A percentile compares a stretch with the other conserved stretches of the same genome.
phyloP scores from a whole-genome alignment of 1,140 invertebrate genomes.

The Drosophila obscura region DNA sequence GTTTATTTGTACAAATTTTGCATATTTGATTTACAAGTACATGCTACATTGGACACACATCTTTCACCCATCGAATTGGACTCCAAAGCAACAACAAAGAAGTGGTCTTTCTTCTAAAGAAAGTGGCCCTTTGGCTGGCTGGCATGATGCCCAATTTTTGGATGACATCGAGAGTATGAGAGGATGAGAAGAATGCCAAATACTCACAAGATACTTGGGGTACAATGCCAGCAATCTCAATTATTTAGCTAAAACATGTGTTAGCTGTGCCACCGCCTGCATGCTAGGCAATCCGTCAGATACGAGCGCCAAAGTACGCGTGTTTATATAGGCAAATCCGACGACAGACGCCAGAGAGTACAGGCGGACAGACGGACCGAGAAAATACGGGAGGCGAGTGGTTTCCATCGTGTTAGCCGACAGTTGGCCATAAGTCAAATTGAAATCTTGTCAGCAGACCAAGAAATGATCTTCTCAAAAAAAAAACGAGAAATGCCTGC shows the following conservation, averaged over 20 bases:
- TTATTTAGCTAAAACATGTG: slow-evolving; percentile 77
- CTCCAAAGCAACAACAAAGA: slow-evolving; percentile 14
- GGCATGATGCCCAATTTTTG: slow-evolving; percentile 57
- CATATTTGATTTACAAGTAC: slow-evolving; percentile 54
- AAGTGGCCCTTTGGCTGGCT: slow-evolving; percentile 16
- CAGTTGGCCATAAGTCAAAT: slow-evolving; percentile 62
- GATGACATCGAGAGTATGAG: slow-evolving; percentile 20
- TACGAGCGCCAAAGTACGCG: slow-evolving; percentile 35
- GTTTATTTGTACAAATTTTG: slow-evolving; percentile 54
- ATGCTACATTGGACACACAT: slow-evolving; percentile 47
- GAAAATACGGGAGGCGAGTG: slow-evolving; percentile 13
- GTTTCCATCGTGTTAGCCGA: slow-evolving; percentile 41
- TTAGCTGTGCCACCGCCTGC: slow-evolving; percentile 63
- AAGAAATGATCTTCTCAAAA: slow-evolving; percentile 51
- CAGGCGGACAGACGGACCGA: background rate
- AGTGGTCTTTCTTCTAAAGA: slow-evolving; percentile 6
- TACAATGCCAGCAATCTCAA: slow-evolving; percentile 66
- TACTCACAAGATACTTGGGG: slow-evolving; percentile 28
- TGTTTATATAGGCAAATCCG: slow-evolving; percentile 21
- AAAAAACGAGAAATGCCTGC: slow-evolving; percentile 13
- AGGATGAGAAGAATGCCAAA: slow-evolving; percentile 64
- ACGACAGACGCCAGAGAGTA: background rate
- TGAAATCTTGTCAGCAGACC: slow-evolving; percentile 69
- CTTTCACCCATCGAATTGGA: background rate
- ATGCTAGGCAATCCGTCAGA: slow-evolving; percentile 71